Percentiles rank a stretch among this genome's conserved stretches.
Evolutionary conservation across 2,113 vertebrate genomes (phyloP).

Genomic region (Odontophorus gujanensis): DNA sequence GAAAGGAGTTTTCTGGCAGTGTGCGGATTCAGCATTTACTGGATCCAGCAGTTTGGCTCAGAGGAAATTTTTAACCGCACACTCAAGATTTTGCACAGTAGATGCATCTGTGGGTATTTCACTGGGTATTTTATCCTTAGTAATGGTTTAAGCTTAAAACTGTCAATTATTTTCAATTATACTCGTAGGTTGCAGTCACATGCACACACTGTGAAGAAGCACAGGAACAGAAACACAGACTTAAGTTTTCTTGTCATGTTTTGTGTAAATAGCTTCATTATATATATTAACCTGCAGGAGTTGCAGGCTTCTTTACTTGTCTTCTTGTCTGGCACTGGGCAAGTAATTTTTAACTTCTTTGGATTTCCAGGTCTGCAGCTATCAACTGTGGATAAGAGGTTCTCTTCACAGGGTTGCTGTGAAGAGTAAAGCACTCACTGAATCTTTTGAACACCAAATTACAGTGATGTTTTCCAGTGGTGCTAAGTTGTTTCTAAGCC

Average conservation of each 20-base stretch:
- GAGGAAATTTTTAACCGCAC: slow-evolving; percentile 6
- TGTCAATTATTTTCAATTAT: slow-evolving; percentile 35
- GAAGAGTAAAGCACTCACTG: neutral
- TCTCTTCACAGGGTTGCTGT: neutral
- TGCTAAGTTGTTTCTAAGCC: neutral
- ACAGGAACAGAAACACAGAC: neutral
- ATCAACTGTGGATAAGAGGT: neutral
- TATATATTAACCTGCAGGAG: neutral
- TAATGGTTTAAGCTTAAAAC: slow-evolving; percentile 28
- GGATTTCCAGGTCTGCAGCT: neutral
- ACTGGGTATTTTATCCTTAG: neutral
- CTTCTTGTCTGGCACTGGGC: neutral
- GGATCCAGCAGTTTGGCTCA: slow-evolving; percentile 12
- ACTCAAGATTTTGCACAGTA: neutral
- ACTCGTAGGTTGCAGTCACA: neutral
- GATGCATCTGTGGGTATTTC: neutral
- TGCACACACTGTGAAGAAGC: neutral
- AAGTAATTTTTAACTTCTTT: neutral
- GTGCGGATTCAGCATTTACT: neutral
- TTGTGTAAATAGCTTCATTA: neutral
- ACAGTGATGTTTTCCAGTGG: neutral
- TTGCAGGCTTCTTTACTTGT: neutral
- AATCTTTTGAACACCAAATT: neutral
- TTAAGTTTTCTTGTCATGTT: neutral
- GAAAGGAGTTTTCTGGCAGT: neutral